phyloP scores from a whole-genome alignment of 2,113 vertebrate species.

The Brachyistius frenatus region DNA sequence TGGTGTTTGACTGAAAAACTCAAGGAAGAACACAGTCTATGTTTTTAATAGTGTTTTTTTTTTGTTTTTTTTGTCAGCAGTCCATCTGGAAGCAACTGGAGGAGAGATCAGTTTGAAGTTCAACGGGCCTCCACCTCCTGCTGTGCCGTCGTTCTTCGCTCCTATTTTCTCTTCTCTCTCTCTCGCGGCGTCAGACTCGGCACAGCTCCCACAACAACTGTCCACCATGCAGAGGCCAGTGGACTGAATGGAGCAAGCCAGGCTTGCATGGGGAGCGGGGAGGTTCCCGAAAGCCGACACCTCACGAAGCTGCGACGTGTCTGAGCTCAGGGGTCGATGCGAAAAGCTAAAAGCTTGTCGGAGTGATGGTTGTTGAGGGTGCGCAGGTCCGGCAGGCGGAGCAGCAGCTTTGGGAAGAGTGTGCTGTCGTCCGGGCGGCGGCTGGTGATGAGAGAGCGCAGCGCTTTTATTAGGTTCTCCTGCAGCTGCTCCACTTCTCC shows the following conservation, averaged over 20 bases:
- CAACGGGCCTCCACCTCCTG: conserved; percentile 42
- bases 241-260: conserved; percentile 34
- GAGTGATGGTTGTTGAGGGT: conserved; percentile 87
- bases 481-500: conserved; percentile 85
- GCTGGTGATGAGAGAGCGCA: conserved; percentile 82
- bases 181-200: conserved; percentile 39
- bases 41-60: conserved; percentile 27
- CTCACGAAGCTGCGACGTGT: conserved; percentile 17
- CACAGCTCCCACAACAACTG: conserved; percentile 51
- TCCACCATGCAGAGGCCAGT: conserved; percentile 63
- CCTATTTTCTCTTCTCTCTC: conserved; percentile 25
- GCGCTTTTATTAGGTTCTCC: conserved; percentile 84
- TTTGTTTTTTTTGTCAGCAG: conserved; percentile 29
- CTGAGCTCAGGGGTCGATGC: conserved; percentile 82
- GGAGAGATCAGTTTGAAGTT: conserved; percentile 46
- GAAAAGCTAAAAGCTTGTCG: conserved; percentile 87
- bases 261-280: conserved; percentile 45
- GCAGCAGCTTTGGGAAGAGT: conserved; percentile 85
- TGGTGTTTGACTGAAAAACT: conserved; percentile 37
- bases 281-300: conserved; percentile 33
- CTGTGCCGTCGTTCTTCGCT: conserved; percentile 30
- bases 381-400: conserved; percentile 86
- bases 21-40: conserved; percentile 63
- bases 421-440: conserved; percentile 82
- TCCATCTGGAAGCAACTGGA: conserved; percentile 67